These are phyloP conservation scores for Antigone vipio DNA, from an alignment of 2,113 vertebrate genomes.

Conservation along the genomic window DNA sequence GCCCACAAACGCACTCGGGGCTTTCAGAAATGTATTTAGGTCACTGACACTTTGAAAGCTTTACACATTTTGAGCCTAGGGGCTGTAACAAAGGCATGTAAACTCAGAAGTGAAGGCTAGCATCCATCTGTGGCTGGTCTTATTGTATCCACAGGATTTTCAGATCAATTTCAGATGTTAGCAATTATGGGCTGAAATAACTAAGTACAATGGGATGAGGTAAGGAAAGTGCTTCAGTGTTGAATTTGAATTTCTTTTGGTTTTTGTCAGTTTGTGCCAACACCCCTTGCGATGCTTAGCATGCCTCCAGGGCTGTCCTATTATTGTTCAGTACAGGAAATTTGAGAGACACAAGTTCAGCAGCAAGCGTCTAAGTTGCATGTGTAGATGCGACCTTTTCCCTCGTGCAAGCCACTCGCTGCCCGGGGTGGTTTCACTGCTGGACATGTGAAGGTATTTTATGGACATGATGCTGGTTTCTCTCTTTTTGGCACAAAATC, in stretches of 20 bases:
- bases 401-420: neutral
- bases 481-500: neutral
- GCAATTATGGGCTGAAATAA: slow-evolving; percentile 66
- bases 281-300: neutral
- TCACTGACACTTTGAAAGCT: slow-evolving; percentile 53
- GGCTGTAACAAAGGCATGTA: slow-evolving; percentile 46
- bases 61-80: neutral
- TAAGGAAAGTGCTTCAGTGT: slow-evolving; percentile 19
- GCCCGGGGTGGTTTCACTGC: fast-evolving
- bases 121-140: slow-evolving; percentile 55
- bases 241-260: slow-evolving; percentile 59
- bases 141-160: slow-evolving; percentile 64
- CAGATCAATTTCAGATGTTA: slow-evolving; percentile 68
- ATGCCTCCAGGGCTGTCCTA: neutral
- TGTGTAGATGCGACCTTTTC: neutral
- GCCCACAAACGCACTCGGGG: neutral
- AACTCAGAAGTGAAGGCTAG: slow-evolving; percentile 44
- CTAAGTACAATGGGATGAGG: slow-evolving; percentile 64
- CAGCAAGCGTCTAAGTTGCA: neutral
- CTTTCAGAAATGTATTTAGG: slow-evolving; percentile 52
- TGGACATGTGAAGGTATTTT: neutral
- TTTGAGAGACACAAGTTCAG: neutral
- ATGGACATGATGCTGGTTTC: neutral
- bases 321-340: slow-evolving; percentile 25
- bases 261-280: neutral